Percentiles rank a stretch among this genome's conserved stretches.
These are phyloP conservation scores for Brachionus asplanchnoidis DNA, from an alignment of 1,140 invertebrate genomes.

Conservation along the genomic window DNA sequence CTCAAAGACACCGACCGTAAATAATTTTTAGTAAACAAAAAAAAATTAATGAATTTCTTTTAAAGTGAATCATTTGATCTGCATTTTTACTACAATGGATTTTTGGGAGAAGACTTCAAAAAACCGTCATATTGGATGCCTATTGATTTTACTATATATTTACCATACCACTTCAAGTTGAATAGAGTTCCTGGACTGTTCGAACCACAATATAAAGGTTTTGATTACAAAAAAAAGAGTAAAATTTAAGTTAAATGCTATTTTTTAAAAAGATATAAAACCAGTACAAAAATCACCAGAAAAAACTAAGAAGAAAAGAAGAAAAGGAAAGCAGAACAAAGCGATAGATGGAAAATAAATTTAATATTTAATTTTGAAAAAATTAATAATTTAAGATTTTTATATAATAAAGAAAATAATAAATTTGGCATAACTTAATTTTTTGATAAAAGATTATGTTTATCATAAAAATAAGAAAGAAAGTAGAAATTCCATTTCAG, in stretches of 20 bases:
- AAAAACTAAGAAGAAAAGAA: not conserved
- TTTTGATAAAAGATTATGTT: no score
- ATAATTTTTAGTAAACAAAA: not conserved
- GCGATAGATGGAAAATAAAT: not conserved
- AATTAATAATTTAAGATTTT: no score
- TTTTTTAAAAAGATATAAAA: not conserved
- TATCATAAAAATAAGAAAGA: no score
- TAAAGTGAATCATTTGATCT: not conserved
- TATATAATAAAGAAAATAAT: no score
- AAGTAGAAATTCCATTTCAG: no score
- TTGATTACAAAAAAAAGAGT: not conserved
- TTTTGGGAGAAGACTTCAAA: not conserved
- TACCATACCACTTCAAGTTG: slow-evolving; percentile 19
- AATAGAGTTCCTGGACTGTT: slow-evolving; percentile 9
- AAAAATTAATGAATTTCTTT: not conserved
- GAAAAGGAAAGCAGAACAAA: not conserved
- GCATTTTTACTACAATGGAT: not conserved
- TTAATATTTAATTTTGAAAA: no score
- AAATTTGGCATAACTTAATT: no score
- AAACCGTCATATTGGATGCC: slow-evolving; percentile 27
- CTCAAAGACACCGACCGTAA: not conserved
- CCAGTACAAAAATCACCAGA: not conserved
- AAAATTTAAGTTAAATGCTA: not conserved
- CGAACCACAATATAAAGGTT: not conserved
- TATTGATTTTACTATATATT: not conserved